phyloP scores from a whole-genome alignment of 2,888 invertebrate genomes.

The Pyrgus malvae region DNA sequence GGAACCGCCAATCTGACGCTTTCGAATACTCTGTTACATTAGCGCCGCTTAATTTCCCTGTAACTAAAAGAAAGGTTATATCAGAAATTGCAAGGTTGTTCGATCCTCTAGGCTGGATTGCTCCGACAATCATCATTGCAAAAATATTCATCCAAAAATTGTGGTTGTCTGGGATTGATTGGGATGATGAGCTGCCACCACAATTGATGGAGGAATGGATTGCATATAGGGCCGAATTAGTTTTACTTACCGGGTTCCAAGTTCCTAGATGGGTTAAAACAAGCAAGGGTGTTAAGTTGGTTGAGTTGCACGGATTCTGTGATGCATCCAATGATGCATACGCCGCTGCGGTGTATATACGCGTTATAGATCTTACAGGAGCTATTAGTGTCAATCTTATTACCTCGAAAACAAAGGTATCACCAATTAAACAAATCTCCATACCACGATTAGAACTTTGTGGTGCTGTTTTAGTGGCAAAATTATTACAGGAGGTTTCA shows the following conservation, averaged over 20 bases:
- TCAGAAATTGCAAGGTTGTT: slow-evolving; percentile 42
- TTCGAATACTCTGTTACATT: slow-evolving; percentile 38
- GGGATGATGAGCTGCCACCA: slow-evolving; percentile 39
- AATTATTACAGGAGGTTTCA: slow-evolving; percentile 21
- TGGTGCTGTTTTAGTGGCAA: slow-evolving; percentile 23
- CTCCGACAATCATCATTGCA: slow-evolving; percentile 36
- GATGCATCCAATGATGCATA: slow-evolving; percentile 32
- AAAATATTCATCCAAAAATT: slow-evolving; percentile 44
- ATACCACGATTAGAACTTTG: slow-evolving; percentile 29
- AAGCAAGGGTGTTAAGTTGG: neutral
- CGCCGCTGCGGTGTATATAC: slow-evolving; percentile 27
- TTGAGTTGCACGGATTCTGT: slow-evolving; percentile 33
- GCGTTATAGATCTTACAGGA: slow-evolving; percentile 4
- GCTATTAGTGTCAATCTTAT: slow-evolving; percentile 18
- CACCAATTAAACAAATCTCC: slow-evolving; percentile 22
- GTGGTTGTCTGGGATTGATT: slow-evolving; percentile 39
- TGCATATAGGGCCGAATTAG: slow-evolving; percentile 25
- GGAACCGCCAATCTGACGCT: slow-evolving; percentile 37
- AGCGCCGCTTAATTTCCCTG: slow-evolving; percentile 25
- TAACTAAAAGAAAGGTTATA: slow-evolving; percentile 43
- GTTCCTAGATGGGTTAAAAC: slow-evolving; percentile 31
- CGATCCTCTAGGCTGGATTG: slow-evolving; percentile 45
- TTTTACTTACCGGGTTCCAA: slow-evolving; percentile 15
- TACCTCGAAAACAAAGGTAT: slow-evolving; percentile 20
- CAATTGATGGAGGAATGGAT: slow-evolving; percentile 34